These are phyloP conservation scores for Patella vulgata DNA, from an alignment of 1,140 invertebrate genomes.

Conservation along the genomic window DNA sequence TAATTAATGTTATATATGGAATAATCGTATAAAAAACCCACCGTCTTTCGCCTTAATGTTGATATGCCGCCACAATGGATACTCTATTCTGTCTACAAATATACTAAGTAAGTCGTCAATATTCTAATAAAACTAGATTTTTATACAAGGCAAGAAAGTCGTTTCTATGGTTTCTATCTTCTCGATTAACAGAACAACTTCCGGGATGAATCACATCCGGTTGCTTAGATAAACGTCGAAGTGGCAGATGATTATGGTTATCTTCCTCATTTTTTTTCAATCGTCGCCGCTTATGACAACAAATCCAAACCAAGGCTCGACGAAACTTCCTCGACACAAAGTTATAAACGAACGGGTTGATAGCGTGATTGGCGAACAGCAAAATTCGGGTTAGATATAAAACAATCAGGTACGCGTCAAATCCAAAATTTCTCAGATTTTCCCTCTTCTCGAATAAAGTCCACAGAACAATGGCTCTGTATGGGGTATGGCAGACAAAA, in stretches of 20 bases:
- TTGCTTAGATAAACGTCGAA: constrained; percentile 20
- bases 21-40: too few relatives aligned
- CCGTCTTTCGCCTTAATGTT: too few relatives aligned
- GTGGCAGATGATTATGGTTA: neutral
- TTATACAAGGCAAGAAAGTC: constrained; percentile 34
- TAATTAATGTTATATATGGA: too few relatives aligned
- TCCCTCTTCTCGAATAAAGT: constrained; percentile 28
- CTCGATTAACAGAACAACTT: constrained; percentile 13
- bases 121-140: constrained; percentile 25
- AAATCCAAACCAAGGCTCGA: constrained; percentile 33
- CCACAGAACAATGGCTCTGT: constrained; percentile 38
- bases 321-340: constrained; percentile 52
- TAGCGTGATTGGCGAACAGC: constrained; percentile 45
- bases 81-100: too few relatives aligned
- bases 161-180: constrained; percentile 19
- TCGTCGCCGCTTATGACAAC: constrained; percentile 24
- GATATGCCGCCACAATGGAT: too few relatives aligned
- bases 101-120: neutral
- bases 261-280: constrained; percentile 18
- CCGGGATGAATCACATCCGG: constrained; percentile 14
- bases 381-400: constrained; percentile 40
- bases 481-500: constrained; percentile 50
- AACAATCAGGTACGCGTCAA: constrained; percentile 34
- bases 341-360: constrained; percentile 52
- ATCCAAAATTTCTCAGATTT: constrained; percentile 18